Percentiles rank a stretch among this genome's conserved stretches.
These are phyloP conservation scores for Dyspetes luteomarginatus DNA, from an alignment of 2,888 invertebrate genomes.

Conservation along the genomic window DNA sequence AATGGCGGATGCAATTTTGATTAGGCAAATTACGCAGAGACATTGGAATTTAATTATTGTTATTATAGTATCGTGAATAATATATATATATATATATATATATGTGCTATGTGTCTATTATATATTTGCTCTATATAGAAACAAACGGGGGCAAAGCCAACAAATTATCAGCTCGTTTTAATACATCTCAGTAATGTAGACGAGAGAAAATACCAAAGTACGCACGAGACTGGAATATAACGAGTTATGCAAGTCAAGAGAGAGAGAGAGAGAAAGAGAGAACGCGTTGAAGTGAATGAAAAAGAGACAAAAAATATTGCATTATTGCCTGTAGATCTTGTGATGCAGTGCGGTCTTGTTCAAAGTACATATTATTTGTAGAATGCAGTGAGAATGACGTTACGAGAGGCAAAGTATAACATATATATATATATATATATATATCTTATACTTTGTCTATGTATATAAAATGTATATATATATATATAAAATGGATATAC, in stretches of 20 bases:
- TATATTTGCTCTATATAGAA: not conserved
- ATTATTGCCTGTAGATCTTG: conserved; percentile 17
- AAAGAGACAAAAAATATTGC: not conserved
- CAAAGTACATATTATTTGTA: conserved; percentile 14
- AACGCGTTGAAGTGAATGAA: conserved; percentile 4
- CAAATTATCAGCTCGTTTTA: conserved; percentile 37
- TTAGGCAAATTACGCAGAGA: too few relatives aligned
- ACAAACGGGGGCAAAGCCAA: conserved; percentile 19
- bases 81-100: conserved; percentile 24
- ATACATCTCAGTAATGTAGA: conserved; percentile 7
- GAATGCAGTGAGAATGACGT: conserved; percentile 56
- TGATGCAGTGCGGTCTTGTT: conserved; percentile 11
- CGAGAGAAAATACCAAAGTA: conserved; percentile 10
- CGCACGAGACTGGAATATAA: conserved; percentile 31
- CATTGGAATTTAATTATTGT: too few relatives aligned
- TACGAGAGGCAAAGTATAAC: conserved; percentile 11
- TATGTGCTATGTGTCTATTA: too few relatives aligned
- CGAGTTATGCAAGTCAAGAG: conserved; percentile 40
- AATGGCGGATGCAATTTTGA: too few relatives aligned
- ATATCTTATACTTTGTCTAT: too few relatives aligned
- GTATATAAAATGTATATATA: not conserved
- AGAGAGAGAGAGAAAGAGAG: conserved; percentile 2
- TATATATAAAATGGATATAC: too few relatives aligned
- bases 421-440: too few relatives aligned
- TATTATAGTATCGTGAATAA: conserved; percentile 35